A percentile compares a stretch with the other conserved stretches of the same genome.
Conservation (phyloP, 2,113 vertebrate species). For the Mormoops blainvillei region DNA sequence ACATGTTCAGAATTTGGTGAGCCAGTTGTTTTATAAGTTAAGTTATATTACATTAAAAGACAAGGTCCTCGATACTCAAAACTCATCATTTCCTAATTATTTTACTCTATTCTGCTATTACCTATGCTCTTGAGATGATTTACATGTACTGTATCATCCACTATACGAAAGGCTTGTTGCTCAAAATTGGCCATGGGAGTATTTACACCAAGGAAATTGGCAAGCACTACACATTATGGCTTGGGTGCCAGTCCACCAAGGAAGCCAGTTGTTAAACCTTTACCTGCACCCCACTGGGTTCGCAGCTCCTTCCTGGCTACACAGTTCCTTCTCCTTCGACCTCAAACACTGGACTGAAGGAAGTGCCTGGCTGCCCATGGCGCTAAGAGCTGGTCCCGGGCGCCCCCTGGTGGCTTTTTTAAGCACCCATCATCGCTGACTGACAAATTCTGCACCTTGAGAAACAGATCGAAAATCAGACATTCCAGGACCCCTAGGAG, state of each 20-base stretch:
- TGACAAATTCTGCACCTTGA: not conserved
- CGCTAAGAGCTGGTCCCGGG: not conserved
- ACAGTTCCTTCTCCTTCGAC: not conserved
- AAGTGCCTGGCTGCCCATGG: accelerated
- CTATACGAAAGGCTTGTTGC: too few relatives aligned
- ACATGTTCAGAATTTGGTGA: not conserved
- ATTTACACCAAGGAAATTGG: not conserved
- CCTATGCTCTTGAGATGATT: not conserved
- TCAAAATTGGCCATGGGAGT: not conserved
- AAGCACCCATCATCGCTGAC: not conserved
- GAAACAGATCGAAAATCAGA: not conserved
- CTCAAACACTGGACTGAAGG: accelerated
- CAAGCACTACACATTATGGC: not conserved
- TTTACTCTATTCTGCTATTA: not conserved
- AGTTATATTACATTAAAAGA: not conserved
- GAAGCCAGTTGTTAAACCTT: not conserved
- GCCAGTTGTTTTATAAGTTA: not conserved
- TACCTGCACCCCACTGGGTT: not conserved
- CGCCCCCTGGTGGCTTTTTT: constrained; percentile 37
- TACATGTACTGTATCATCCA: accelerated
- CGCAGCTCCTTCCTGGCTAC: accelerated
- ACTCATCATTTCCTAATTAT: not conserved
- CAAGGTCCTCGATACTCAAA: not conserved
- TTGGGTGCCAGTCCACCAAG: not conserved
- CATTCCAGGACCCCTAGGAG: not conserved